A percentile compares a stretch with the other conserved stretches of the same genome.
Evolutionary conservation across 2,797 vertebrate species (phyloP).

Genomic region (Microhierax caerulescens): DNA sequence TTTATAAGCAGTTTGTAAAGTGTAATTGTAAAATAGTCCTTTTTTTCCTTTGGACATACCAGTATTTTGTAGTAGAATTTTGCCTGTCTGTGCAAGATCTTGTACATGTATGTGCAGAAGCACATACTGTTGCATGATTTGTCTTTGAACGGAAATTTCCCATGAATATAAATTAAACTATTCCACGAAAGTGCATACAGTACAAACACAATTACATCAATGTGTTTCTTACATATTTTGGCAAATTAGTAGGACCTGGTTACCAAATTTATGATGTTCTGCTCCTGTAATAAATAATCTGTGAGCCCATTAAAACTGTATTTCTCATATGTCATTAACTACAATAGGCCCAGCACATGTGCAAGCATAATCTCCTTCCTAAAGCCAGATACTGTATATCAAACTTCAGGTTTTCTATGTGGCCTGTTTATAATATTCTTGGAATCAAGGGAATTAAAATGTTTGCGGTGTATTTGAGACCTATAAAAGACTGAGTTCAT

Average conservation of each 20-base stretch:
- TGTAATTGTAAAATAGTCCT: not conserved
- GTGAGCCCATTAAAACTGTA: slow-evolving; percentile 5
- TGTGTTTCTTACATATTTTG: slow-evolving; percentile 40
- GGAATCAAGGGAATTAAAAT: not conserved
- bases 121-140: not conserved
- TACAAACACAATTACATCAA: not conserved
- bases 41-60: not conserved
- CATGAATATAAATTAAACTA: slow-evolving; percentile 12
- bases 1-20: not conserved
- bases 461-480: not conserved
- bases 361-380: slow-evolving; percentile 2
- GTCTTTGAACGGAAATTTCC: slow-evolving; percentile 12
- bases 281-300: slow-evolving; percentile 12
- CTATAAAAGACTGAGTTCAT: not conserved
- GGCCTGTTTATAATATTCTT: not conserved
- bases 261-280: slow-evolving; percentile 52
- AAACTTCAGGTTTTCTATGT: not conserved
- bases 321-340: slow-evolving; percentile 34
- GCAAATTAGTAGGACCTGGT: slow-evolving; percentile 44
- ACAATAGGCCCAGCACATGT: not conserved
- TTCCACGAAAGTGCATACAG: not conserved
- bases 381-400: slow-evolving; percentile 17
- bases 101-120: not conserved
- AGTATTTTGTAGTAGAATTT: not conserved
- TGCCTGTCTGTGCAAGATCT: not conserved